phyloP scores from a whole-genome alignment of 2,113 vertebrate genomes.

The Nerophis ophidion region DNA sequence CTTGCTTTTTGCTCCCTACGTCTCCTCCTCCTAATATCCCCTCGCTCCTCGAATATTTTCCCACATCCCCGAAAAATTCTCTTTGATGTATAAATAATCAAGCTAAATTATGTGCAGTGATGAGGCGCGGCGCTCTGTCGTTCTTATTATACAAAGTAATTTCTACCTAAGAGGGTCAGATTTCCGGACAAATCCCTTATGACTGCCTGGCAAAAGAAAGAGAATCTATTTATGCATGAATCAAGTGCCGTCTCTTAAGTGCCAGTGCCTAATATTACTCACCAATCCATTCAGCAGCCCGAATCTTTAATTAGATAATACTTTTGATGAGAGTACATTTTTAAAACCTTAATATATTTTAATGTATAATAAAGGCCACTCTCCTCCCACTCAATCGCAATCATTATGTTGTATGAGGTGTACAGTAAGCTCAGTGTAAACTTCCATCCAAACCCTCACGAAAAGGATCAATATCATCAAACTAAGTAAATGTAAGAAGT shows the following conservation, averaged over 20 bases:
- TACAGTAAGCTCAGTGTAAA: conserved; percentile 54
- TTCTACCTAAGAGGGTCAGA: conserved; percentile 99
- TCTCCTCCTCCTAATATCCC: conserved; percentile 53
- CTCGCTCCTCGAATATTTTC: conserved; percentile 85
- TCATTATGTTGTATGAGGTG: conserved; percentile 60
- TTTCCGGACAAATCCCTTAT: conserved; percentile 99
- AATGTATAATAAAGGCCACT: conserved; percentile 82
- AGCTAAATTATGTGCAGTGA: conserved; percentile 89
- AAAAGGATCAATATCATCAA: conserved; percentile 77
- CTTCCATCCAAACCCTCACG: conserved; percentile 71
- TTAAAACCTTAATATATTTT: conserved; percentile 95
- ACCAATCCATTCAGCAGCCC: conserved; percentile 78
- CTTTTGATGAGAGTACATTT: conserved; percentile 86
- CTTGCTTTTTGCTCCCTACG: conserved; percentile 9
- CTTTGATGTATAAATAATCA: conserved; percentile 99
- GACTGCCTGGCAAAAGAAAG: conserved; percentile 86
- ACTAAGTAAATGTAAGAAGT: conserved; percentile 86
- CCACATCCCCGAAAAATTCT: conserved; percentile 80
- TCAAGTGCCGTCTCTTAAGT: conserved; percentile 79
- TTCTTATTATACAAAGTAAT: conserved; percentile 98
- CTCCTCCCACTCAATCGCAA: conserved; percentile 1
- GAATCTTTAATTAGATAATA: conserved; percentile 89
- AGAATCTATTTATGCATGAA: conserved; percentile 96
- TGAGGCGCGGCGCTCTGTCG: conserved; percentile 79
- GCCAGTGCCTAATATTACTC: conserved; percentile 83